Conservation (phyloP, 1,140 invertebrate species). For the Halictus rubicundus region DNA sequence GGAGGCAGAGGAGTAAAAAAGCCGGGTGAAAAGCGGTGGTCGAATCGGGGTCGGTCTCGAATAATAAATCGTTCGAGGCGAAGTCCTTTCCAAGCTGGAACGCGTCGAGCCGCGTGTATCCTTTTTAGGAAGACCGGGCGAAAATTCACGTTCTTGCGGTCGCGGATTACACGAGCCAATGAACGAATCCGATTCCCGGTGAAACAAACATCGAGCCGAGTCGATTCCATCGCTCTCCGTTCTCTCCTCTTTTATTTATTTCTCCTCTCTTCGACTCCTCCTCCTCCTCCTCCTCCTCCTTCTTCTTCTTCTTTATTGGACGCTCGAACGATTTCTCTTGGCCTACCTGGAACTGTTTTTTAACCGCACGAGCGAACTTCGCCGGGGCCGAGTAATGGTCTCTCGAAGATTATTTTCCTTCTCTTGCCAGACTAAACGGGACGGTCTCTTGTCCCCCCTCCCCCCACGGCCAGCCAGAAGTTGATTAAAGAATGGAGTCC, state of each 20-base stretch:
- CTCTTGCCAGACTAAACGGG: neutral
- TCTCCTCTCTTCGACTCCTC: too few species aligned
- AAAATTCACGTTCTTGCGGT: neutral
- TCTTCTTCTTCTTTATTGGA: too few species aligned
- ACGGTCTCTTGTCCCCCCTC: neutral
- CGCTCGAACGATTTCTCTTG: neutral
- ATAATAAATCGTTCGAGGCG: conserved; percentile 42
- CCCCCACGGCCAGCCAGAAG: neutral
- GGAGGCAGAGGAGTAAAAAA: neutral
- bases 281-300: too few species aligned
- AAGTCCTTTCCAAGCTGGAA: conserved; percentile 33
- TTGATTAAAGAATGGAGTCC: neutral
- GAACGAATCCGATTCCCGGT: conserved; percentile 9
- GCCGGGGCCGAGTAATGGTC: neutral
- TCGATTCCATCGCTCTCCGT: too few species aligned
- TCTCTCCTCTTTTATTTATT: too few species aligned
- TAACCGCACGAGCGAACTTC: neutral
- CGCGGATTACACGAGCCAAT: conserved; percentile 9
- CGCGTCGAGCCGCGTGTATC: conserved; percentile 5
- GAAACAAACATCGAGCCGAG: neutral
- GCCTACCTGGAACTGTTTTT: neutral
- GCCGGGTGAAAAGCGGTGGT: conserved; percentile 34
- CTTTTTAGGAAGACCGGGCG: conserved; percentile 19
- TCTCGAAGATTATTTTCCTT: neutral
- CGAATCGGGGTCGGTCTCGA: conserved; percentile 37